These are phyloP conservation scores for Cynopterus sphinx DNA, from an alignment of 2,797 vertebrate genomes.

Conservation along the genomic window DNA sequence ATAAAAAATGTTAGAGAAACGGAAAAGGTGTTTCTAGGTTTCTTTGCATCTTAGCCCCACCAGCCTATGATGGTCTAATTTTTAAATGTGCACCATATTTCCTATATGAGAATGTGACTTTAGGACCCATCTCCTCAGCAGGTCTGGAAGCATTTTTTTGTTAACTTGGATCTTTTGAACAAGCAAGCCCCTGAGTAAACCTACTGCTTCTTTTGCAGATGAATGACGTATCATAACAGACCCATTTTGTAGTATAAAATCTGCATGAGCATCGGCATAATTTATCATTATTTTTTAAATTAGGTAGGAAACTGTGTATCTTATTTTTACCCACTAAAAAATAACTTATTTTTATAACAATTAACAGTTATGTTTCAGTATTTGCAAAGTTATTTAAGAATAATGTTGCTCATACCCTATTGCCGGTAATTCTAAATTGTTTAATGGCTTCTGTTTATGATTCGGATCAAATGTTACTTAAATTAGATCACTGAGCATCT, in stretches of 20 bases:
- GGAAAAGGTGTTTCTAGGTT: not conserved
- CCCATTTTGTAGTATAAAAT: not conserved
- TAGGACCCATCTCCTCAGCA: not conserved
- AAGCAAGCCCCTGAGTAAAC: not conserved
- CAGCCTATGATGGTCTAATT: not conserved
- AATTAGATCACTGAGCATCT: slow-evolving; percentile 4
- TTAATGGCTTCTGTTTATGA: slow-evolving; percentile 24
- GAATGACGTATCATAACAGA: not conserved
- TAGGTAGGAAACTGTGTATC: not conserved
- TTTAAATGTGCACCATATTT: not conserved
- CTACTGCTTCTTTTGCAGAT: not conserved
- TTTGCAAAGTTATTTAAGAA: not conserved
- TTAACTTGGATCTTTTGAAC: not conserved
- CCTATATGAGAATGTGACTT: not conserved
- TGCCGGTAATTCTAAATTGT: slow-evolving; percentile 23
- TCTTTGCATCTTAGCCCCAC: not conserved
- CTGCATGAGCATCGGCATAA: not conserved
- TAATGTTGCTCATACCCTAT: not conserved
- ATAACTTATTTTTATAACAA: not conserved
- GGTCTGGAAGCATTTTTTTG: not conserved
- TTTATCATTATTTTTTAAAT: not conserved
- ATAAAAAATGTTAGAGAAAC: not conserved
- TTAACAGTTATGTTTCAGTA: not conserved
- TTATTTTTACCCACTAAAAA: slow-evolving; percentile 19
- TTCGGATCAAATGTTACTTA: not conserved